phyloP scores from a whole-genome alignment of 2,113 vertebrate species.

The Tachysurus vachellii region DNA sequence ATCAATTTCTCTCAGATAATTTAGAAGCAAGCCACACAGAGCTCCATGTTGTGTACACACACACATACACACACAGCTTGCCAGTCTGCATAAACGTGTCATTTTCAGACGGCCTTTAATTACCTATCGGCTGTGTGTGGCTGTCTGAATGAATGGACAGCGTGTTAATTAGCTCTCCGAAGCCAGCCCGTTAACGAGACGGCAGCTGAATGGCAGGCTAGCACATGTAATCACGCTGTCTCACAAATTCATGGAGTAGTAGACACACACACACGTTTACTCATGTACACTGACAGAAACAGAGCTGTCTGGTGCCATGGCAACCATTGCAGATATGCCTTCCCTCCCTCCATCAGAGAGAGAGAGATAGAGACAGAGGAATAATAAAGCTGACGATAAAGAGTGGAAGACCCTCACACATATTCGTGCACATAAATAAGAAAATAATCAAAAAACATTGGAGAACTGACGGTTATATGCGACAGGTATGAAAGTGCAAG shows the following conservation, averaged over 20 bases:
- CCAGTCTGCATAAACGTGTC: conserved; percentile 8
- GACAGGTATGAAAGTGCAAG: conserved; percentile 18
- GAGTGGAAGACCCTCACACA: conserved; percentile 29
- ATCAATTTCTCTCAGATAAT: conserved; percentile 18
- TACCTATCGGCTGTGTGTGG: conserved; percentile 40
- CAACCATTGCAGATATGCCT: conserved; percentile 77
- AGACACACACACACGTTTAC: conserved; percentile 57
- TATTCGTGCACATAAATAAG: conserved; percentile 17
- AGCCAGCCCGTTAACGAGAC: conserved; percentile 38
- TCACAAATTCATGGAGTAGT: conserved; percentile 42
- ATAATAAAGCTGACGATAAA: conserved; percentile 63
- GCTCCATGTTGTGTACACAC: conserved; percentile 1
- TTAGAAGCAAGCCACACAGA: conserved; percentile 12
- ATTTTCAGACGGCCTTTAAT: conserved; percentile 41
- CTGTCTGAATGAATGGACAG: conserved; percentile 46
- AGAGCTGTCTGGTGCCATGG: conserved; percentile 81
- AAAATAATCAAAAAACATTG: conserved; percentile 33
- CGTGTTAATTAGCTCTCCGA: conserved; percentile 44
- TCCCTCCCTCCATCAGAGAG: conserved; percentile 60
- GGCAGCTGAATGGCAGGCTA: conserved; percentile 41
- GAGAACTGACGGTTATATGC: conserved; percentile 7
- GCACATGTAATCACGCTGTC: conserved; percentile 41
- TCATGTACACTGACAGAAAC: conserved; percentile 72
- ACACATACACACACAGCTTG: conserved; percentile 2
- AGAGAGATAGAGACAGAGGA: conserved; percentile 63